These are phyloP conservation scores for Laterallus jamaicensis DNA, from an alignment of 2,113 vertebrate genomes.

Conservation along the genomic window DNA sequence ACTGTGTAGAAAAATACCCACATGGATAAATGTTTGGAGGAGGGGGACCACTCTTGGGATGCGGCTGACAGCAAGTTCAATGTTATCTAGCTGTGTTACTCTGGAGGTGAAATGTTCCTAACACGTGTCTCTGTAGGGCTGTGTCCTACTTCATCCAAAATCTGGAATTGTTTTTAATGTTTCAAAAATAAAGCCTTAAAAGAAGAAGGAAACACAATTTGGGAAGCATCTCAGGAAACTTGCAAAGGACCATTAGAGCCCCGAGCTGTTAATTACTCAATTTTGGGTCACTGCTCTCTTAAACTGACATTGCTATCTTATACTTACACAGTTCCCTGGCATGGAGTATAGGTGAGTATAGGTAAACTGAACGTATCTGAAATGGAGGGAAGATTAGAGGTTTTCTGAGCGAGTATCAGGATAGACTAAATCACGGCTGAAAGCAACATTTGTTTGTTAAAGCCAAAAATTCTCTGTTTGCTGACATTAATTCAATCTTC, in stretches of 20 bases:
- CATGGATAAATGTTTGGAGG: neutral
- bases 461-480: neutral
- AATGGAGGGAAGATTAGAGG: neutral
- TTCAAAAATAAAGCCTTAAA: neutral
- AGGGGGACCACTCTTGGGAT: neutral
- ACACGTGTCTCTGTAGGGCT: neutral
- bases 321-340: neutral
- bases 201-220: neutral
- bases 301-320: neutral
- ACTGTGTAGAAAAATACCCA: neutral
- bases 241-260: neutral
- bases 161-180: neutral
- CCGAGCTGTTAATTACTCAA: neutral
- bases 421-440: neutral
- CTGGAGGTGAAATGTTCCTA: neutral
- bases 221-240: neutral
- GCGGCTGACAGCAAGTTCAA: neutral
- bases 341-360: neutral
- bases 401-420: neutral
- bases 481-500: conserved; percentile 1
- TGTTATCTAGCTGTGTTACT: neutral
- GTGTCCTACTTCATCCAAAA: neutral
- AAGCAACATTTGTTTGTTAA: neutral
- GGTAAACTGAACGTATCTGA: neutral
- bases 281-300: neutral